Base-by-base conservation (phyloP, 2,888 invertebrate genomes). In the Endomychus coccineus region DNA sequence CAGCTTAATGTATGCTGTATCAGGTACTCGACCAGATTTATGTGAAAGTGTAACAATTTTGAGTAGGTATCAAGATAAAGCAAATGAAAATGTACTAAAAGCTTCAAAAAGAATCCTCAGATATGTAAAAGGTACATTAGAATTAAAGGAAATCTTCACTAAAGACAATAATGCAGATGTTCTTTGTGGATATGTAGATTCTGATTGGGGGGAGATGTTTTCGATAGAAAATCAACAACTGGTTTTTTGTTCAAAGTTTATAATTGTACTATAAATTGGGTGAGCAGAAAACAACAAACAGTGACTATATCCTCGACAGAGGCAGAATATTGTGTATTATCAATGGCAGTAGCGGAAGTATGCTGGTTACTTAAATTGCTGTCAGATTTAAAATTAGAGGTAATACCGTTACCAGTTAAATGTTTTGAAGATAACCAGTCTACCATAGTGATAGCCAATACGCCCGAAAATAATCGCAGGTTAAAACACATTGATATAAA, bases 1-100 rank as follows among this genome's bases (percentile, higher is more conserved):
- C 3, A 19, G 31, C 39, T 29, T 49, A 15, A 41, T 48, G 43
- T 48, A 46, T 34, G 39, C 40, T 15, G 33, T 33, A 7, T 30
- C 37, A 28, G 40, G 46, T 10, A 39, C 42, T 11, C 30, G 42
- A 27, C 46, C 48, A 14, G 46, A 46, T 39, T 36, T 48, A 34
- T 39, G 37, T 27, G 32, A 32, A 31, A 22, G 31, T 22, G 29
- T 39, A 19, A 23, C 12, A 14, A 19, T 41, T 17, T n/a, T 45
- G 17, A 42, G 40, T 40, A 28, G 44, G 14, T 47, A 23, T 31
- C 42, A 40, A 25, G 27, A 27, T 30, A 34, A 16, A 17, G 32
- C 39, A 17, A 46, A 30, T 32, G 22, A 37, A 16, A 35, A 44
- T 6, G 33, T 45, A 13, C 39, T 36, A 25, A 44, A 35, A 31